phyloP scores from a whole-genome alignment of 1,140 invertebrate species.

The Lordiphosa stackelbergi region DNA sequence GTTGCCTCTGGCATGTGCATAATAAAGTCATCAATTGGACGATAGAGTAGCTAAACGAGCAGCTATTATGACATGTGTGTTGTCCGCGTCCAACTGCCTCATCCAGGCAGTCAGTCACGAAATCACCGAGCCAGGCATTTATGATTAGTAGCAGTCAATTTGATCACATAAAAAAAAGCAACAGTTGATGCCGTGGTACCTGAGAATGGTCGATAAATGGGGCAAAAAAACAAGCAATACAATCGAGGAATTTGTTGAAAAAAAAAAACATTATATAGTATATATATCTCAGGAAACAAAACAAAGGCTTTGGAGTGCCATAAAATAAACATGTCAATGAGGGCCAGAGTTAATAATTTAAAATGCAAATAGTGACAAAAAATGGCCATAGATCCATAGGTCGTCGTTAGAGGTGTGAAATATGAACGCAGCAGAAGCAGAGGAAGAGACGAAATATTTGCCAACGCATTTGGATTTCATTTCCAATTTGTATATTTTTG shows the following conservation, averaged over 20 bases:
- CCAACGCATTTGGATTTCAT: slow-evolving; percentile 66
- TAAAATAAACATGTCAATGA: slow-evolving; percentile 72
- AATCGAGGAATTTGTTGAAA: slow-evolving; percentile 65
- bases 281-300: slow-evolving; percentile 36
- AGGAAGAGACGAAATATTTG: slow-evolving; percentile 39
- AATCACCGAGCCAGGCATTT: slow-evolving; percentile 35
- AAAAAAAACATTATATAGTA: slow-evolving; percentile 43
- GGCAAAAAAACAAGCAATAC: slow-evolving; percentile 31
- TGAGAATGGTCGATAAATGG: slow-evolving; percentile 28
- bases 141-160: slow-evolving; percentile 58
- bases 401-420: slow-evolving; percentile 70
- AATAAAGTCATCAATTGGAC: slow-evolving; percentile 49
- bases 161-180: slow-evolving; percentile 52
- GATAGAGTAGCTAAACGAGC: slow-evolving; percentile 20
- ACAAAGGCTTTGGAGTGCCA: slow-evolving; percentile 57
- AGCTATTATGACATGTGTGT: slow-evolving; percentile 51
- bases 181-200: slow-evolving; percentile 25
- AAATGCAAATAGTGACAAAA: slow-evolving; percentile 65
- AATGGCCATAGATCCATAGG: slow-evolving; percentile 47
- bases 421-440: slow-evolving; percentile 47
- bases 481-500: slow-evolving; percentile 23
- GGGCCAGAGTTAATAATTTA: slow-evolving; percentile 57
- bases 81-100: slow-evolving; percentile 16
- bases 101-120: slow-evolving; percentile 11
- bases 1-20: slow-evolving; percentile 23